Evolutionary conservation across 2,888 invertebrate species (phyloP), one percentile per base, ranked within the genome.

Genomic region (Diplazon laetatorius): DNA sequence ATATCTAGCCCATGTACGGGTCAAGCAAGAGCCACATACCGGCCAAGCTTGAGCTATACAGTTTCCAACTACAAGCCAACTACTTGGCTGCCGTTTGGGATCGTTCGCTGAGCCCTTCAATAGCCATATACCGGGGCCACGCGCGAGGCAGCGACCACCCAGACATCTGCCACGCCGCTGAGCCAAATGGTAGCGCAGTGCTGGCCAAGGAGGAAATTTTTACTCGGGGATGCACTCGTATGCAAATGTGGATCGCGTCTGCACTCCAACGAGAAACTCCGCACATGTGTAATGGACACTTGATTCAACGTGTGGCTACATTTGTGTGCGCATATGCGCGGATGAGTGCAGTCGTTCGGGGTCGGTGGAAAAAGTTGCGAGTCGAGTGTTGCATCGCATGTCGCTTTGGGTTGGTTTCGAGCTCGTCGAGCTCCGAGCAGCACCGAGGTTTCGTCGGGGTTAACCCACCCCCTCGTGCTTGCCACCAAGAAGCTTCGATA

Each of bases 401-500:
- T 63, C 50, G 59, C n/a, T 60, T 37, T 39, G 46, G 57, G 66
- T 16, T 59, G 55, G 42, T 70, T 69, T 48, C 59, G 62, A 66
- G n/a, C 65, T 68, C 57, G 46, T 52, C 65, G 52, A 73, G 65
- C 73, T 25, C 30, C 37, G 44, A 65, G 66, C 48, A 59, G n/a
- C n/a, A n/a, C n/a, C 22, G 48, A 55, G 8, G 39, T 52, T 52
- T 25, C 50, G 66, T 52, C 75, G 77, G 63, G 80, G 82, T 78
- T 77, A 68, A 63, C 63, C 72, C 50, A 60, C 25, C 42, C 66
- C 55, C 48, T 6, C 16, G 9, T 39, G 44, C 37, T 57, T 57
- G 52, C 74, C n/a, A n/a, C n/a, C 42, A 70, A 76, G 75, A 68
- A 68, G 57, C 62, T 80, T 69, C 73, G 68, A 78, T 76, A 78